A percentile compares a stretch with the other conserved stretches of the same genome.
Evolutionary conservation across 2,113 vertebrate species (phyloP).

Genomic region (Cromileptes altivelis): DNA sequence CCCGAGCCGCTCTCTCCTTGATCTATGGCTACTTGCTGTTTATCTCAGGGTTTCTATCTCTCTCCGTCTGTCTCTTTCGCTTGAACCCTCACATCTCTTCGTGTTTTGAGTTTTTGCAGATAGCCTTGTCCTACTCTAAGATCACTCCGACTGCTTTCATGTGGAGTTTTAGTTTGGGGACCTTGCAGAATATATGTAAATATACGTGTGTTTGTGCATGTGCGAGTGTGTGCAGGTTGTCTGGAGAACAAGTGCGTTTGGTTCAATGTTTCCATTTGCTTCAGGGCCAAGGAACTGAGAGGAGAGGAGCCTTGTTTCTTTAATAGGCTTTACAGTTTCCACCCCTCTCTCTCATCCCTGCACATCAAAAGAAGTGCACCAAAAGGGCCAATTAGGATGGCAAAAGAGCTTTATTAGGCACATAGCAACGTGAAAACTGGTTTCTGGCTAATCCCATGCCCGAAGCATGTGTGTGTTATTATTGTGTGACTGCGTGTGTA

Average conservation of each 20-base stretch:
- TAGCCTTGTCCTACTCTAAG: constrained; percentile 33
- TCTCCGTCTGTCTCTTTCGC: constrained; percentile 29
- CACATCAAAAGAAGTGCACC: constrained; percentile 77
- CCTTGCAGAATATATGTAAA: constrained; percentile 24
- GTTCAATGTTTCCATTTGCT: constrained; percentile 51
- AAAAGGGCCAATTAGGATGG: constrained; percentile 76
- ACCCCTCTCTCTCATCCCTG: constrained; percentile 56
- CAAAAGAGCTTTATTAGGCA: constrained; percentile 69
- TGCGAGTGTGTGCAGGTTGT: constrained; percentile 38
- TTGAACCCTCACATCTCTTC: constrained; percentile 37
- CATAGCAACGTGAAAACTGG: constrained; percentile 54
- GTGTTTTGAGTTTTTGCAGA: constrained; percentile 21
- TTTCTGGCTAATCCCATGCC: constrained; percentile 61
- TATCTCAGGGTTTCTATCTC: constrained; percentile 49
- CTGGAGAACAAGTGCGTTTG: constrained; percentile 38
- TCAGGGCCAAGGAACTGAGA: constrained; percentile 51
- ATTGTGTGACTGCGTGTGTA: constrained; percentile 19
- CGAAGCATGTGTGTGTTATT: constrained; percentile 43
- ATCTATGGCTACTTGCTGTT: constrained; percentile 54
- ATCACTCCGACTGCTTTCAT: constrained; percentile 48
- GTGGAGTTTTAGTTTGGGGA: constrained; percentile 33
- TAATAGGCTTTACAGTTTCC: constrained; percentile 61
- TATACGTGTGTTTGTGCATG: constrained; percentile 10
- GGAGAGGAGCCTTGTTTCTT: constrained; percentile 47
- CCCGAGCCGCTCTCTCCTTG: constrained; percentile 26